These are phyloP conservation scores for Antrozous pallidus DNA, from an alignment of 2,797 vertebrate species.

Conservation along the genomic window DNA sequence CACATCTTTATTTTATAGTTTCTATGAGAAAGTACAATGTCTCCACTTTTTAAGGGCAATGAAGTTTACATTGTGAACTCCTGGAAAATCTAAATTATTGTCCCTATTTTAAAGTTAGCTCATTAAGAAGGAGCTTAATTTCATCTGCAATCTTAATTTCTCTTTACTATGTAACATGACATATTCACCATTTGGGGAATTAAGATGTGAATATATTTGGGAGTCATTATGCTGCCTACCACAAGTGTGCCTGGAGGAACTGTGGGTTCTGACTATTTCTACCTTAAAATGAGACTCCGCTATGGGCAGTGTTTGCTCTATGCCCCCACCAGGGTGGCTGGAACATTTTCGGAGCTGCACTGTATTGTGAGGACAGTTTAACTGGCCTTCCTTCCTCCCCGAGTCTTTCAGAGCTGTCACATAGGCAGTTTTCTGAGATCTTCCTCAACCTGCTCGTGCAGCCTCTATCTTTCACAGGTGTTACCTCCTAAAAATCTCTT, in stretches of 20 bases:
- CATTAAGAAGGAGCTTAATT: background rate
- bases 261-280: background rate
- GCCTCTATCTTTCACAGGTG: background rate
- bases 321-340: rapidly evolving
- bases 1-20: background rate
- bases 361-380: rapidly evolving
- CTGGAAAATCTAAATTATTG: background rate
- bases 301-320: background rate
- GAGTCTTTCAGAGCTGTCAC: background rate
- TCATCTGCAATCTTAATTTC: background rate
- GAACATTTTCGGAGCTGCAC: background rate
- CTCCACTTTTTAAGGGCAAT: background rate
- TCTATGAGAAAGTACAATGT: background rate
- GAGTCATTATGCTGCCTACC: background rate
- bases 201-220: background rate
- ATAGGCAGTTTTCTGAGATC: background rate
- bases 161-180: background rate
- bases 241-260: background rate
- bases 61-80: background rate
- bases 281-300: background rate
- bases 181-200: background rate
- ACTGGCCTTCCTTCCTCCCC: background rate
- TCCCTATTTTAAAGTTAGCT: background rate
- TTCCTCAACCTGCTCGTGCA: background rate
- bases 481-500: background rate